Base-by-base conservation (phyloP, 2,797 vertebrate species). In the Xenopus petersii region DNA sequence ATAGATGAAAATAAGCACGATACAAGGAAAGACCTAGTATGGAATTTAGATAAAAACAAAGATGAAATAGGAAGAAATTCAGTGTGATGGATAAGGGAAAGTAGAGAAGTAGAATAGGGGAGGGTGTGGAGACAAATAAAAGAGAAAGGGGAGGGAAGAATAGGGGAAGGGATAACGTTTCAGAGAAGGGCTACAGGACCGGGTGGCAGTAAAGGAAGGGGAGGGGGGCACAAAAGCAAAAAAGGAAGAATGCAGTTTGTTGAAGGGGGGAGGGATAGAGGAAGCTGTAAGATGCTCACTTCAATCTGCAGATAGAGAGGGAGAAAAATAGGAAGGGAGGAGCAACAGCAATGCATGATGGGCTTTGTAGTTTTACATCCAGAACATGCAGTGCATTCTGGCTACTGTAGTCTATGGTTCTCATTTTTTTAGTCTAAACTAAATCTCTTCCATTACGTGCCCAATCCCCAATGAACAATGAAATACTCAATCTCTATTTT, bases 261-360 rank as follows among this genome's bases (percentile, higher is more conserved):
- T 4, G 33, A 10, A 8, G 9, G 15, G 26, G 26, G 54, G 47
- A 26, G 30, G 17, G 7, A 17, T 10, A 69, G 16, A 55, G 26
- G 17, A n/a, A 68, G 48, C 73, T 58, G 60, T 26, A 49, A 17
- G 12, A 60, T 60, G 33, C 21, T 67, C 61, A 64, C 68, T 61
- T 10, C 62, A 16, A 10, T 54, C 68, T 66, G 75, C 62, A 66
- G 75, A 71, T 76, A 68, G 15, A 68, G 15, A 71, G 68, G 10
- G 10, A 66, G 24, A 24, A 30, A 47, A 17, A 49, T n/a, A 30
- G 51, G 24, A 21, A 17, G 48, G 75, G 75, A 30, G 75, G 75
- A 21, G 69, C 64, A 49, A 30, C 3, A 8, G 55, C 64, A 42
- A 12, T 10, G 75, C 69, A 62, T 56, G 12, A 1, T 72, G 75